phyloP scores from a whole-genome alignment of 2,888 invertebrate species.

The Hypomecis punctinalis region DNA sequence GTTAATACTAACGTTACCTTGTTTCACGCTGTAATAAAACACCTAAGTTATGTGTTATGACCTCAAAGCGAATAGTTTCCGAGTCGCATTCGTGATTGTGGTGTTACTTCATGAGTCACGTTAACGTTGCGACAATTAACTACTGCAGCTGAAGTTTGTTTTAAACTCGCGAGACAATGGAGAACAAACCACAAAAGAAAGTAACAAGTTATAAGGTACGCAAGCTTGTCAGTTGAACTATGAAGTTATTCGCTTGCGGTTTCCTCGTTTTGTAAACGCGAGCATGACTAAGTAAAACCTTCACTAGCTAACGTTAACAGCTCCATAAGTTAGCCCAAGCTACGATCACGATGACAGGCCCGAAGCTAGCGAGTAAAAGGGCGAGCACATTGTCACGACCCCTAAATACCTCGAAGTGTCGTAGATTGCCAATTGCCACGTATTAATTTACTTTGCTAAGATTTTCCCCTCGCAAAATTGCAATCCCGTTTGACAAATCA shows the following conservation, averaged over 20 bases:
- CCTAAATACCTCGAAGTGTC: slow-evolving; percentile 49
- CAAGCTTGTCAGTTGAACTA: slow-evolving; percentile 32
- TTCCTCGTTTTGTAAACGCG: slow-evolving; percentile 52
- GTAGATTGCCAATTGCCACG: slow-evolving; percentile 54
- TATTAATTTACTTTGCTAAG: slow-evolving; percentile 51
- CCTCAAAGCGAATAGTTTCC: slow-evolving; percentile 63
- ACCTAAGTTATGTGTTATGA: slow-evolving; percentile 62
- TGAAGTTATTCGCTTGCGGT: slow-evolving; percentile 31
- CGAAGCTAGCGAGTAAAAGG: slow-evolving; percentile 51
- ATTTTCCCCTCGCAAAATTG: slow-evolving; percentile 54
- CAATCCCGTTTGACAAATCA: slow-evolving; percentile 58
- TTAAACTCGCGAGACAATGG: slow-evolving; percentile 44
- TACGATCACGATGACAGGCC: slow-evolving; percentile 51
- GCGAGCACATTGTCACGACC: slow-evolving; percentile 50
- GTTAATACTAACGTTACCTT: slow-evolving; percentile 41
- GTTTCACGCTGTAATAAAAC: slow-evolving; percentile 58
- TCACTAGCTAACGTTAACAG: slow-evolving; percentile 26
- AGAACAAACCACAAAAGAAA: slow-evolving; percentile 47
- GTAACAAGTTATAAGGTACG: slow-evolving; percentile 34
- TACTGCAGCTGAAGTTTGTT: slow-evolving; percentile 45
- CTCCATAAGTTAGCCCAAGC: slow-evolving; percentile 37
- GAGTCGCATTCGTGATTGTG: slow-evolving; percentile 55
- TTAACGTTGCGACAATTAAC: slow-evolving; percentile 43
- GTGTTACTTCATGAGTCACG: slow-evolving; percentile 61
- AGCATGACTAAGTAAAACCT: slow-evolving; percentile 48